Conservation (phyloP, 2,113 vertebrate species). For the Calyptommatus sinebrachiatus region DNA sequence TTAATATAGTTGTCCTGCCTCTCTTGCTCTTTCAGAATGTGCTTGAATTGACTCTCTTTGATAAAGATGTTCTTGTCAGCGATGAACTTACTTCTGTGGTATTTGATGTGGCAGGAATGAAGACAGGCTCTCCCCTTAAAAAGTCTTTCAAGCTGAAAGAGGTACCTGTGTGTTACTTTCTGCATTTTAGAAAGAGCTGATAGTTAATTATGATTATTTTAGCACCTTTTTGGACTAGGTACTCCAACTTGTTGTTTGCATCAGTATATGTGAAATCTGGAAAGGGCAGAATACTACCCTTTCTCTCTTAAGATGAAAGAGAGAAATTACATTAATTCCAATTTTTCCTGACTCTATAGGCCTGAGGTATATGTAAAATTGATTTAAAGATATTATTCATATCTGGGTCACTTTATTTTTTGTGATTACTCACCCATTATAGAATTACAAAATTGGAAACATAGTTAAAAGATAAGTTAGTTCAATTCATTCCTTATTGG, state of each 20-base stretch:
- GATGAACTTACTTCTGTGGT: conserved; percentile 61
- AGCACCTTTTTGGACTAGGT: not conserved
- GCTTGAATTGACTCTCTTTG: conserved; percentile 71
- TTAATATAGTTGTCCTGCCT: not conserved
- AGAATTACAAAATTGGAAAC: not conserved
- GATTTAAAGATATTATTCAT: not conserved
- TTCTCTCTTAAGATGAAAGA: not conserved
- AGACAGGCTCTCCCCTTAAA: conserved; percentile 47
- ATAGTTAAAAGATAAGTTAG: not conserved
- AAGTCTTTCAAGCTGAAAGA: conserved; percentile 64
- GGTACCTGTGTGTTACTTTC: conserved; percentile 29
- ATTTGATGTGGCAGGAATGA: conserved; percentile 69
- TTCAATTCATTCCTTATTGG: not conserved
- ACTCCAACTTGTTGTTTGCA: too few relatives aligned
- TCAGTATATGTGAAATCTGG: not conserved
- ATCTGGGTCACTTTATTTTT: not conserved
- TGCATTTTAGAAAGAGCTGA: too few relatives aligned
- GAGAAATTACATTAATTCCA: too few relatives aligned
- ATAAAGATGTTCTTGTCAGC: conserved; percentile 67
- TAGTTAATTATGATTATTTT: too few relatives aligned
- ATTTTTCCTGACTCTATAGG: too few relatives aligned
- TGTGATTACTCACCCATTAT: not conserved
- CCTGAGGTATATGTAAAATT: not conserved
- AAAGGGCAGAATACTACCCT: not conserved
- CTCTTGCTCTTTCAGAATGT: conserved; percentile 64